Percentiles rank a stretch among this genome's conserved stretches.
These are phyloP conservation scores for Epirrita christyi DNA, from an alignment of 2,888 invertebrate species.

Conservation along the genomic window DNA sequence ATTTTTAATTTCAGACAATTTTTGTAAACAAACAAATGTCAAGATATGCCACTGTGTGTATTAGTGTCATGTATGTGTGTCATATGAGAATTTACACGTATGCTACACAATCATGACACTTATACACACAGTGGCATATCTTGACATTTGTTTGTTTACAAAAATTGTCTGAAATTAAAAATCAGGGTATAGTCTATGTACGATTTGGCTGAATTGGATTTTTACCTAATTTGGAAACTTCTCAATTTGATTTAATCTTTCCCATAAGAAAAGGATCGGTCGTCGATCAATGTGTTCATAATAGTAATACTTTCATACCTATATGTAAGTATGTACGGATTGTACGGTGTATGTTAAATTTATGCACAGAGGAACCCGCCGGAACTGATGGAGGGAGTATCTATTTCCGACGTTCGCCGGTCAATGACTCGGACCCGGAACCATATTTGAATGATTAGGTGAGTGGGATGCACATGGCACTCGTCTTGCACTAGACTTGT, in stretches of 20 bases:
- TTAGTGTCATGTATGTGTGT: no score
- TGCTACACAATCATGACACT: no score
- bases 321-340: neutral
- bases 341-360: constrained; percentile 19
- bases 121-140: no score
- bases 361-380: constrained; percentile 50
- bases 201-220: neutral
- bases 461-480: constrained; percentile 45
- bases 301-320: neutral
- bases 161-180: no score
- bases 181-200: neutral
- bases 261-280: no score
- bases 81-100: no score
- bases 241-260: neutral
- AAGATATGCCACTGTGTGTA: no score
- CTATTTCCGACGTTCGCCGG: constrained; percentile 73
- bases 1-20: no score
- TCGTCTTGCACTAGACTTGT: constrained; percentile 41
- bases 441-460: constrained; percentile 61
- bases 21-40: no score
- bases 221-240: neutral
- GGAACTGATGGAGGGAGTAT: constrained; percentile 65
- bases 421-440: constrained; percentile 74
- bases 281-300: constrained; percentile 1
- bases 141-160: no score